Base-by-base conservation (phyloP, 2,888 invertebrate genomes). In the Ornithoptera priamus region DNA sequence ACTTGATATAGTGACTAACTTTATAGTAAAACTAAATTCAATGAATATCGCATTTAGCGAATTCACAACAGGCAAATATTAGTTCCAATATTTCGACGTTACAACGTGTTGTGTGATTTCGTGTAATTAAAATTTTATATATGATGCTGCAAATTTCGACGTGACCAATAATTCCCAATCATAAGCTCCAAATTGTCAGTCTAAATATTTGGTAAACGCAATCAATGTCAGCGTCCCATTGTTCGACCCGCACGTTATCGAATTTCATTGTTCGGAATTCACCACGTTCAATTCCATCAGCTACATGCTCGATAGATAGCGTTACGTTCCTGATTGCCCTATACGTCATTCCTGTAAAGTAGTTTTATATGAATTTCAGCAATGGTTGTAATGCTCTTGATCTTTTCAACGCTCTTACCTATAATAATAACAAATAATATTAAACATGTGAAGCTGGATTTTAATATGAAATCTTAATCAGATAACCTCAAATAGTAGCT, bases 171-270 rank as follows among this genome's bases (percentile, higher is more conserved):
- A 30, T 46, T n/a, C 22, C 39, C 15, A 46, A 50, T 63, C 58
- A 59, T 57, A 50, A 22, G 58, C 61, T 39, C 36, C 39, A 62
- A 66, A 65, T 66, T 53, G 30, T 39, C 18, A 15, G 61, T 30
- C 67, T 64, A 67, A 67, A 64, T 61, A 58, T 67, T 62, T 64
- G 61, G 20, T 67, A 53, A 36, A n/a, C 57, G 64, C 64, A 67
- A 61, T 67, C n/a, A 67, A 64, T 50, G 67, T 63, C 66, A 63
- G 22, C 63, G 30, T 42, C 46, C 56, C 68, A 71, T 70, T 69
- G 64, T 69, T 63, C 63, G 58, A 58, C 61, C 69, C 59, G 62
- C 65, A 62, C 50, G 42, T 63, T 36, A 64, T 64, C 60, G 64
- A 39, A 64, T 36, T 42, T 17, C 58, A 39, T 59, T 60, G 69